These are phyloP conservation scores for Hedychridium roseum DNA, from an alignment of 2,888 invertebrate genomes.

Conservation along the genomic window DNA sequence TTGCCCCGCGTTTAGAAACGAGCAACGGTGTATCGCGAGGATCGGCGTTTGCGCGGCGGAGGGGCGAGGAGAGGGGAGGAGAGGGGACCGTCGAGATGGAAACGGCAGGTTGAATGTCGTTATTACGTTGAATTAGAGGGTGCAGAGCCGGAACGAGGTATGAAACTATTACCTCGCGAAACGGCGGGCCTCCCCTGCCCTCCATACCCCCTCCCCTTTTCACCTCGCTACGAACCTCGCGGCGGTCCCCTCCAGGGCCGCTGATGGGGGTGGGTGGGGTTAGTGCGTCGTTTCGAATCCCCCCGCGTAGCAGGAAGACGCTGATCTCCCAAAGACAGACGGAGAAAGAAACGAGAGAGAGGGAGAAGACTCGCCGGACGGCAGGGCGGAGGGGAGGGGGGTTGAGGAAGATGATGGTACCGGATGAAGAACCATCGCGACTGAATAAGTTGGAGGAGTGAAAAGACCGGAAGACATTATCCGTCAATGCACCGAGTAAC, in stretches of 20 bases:
- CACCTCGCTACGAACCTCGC: slow-evolving; percentile 14
- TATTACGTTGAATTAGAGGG: slow-evolving; percentile 64
- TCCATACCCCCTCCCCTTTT: slow-evolving; percentile 13
- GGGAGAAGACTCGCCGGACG: no score
- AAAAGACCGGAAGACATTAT: slow-evolving; percentile 23
- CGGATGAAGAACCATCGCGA: slow-evolving; percentile 23
- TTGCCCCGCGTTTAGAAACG: slow-evolving; percentile 33
- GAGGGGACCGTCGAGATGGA: slow-evolving; percentile 35
- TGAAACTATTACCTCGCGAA: slow-evolving; percentile 63
- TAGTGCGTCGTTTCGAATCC: no score
- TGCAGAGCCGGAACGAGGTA: slow-evolving; percentile 64
- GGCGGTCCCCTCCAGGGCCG: neutral
- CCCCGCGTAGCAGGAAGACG: no score
- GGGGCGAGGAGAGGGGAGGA: slow-evolving; percentile 18
- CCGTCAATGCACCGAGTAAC: no score
- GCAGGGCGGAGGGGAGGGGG: no score
- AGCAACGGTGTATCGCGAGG: slow-evolving; percentile 34
- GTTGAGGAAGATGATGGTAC: slow-evolving; percentile 29
- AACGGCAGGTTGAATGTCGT: slow-evolving; percentile 62
- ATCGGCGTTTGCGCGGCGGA: slow-evolving; percentile 4
- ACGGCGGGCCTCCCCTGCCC: slow-evolving; percentile 41
- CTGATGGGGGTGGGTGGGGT: slow-evolving; percentile 31
- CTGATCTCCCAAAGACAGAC: no score
- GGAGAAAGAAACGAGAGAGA: no score
- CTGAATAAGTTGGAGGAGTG: slow-evolving; percentile 10